Evolutionary conservation across 2,888 invertebrate genomes (phyloP).

Genomic region (Macrophya alboannulata): DNA sequence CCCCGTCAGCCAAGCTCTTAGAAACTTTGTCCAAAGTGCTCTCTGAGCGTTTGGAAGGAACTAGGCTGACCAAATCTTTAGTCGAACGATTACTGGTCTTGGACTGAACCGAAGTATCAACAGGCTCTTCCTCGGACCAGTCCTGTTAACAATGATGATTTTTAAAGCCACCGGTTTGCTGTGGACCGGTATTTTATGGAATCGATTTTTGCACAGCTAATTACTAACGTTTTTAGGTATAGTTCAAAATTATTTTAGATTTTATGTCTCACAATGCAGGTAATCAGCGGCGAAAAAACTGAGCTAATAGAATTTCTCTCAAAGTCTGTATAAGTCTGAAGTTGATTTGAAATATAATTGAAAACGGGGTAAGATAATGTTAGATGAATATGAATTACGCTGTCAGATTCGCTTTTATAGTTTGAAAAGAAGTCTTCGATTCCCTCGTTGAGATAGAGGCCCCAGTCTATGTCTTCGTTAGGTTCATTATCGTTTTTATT

Average conservation of each 20-base stretch:
- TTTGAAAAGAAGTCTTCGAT: constrained; percentile 76
- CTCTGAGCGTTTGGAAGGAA: constrained; percentile 46
- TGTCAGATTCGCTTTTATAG: constrained; percentile 73
- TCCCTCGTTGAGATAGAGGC: constrained; percentile 80
- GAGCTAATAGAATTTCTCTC: neutral
- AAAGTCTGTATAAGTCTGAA: neutral
- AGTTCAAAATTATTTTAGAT: no score
- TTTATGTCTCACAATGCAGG: no score
- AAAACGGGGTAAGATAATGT: neutral
- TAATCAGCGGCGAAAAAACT: no score
- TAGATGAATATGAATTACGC: constrained; percentile 67
- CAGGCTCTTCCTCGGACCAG: constrained; percentile 74
- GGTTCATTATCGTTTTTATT: constrained; percentile 69
- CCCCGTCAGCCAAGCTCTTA: constrained; percentile 65
- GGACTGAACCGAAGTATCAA: neutral
- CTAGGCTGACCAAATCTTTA: constrained; percentile 19
- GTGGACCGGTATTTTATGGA: no score
- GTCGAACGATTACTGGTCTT: constrained; percentile 48
- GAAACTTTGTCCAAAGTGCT: constrained; percentile 63
- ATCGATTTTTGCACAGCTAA: no score
- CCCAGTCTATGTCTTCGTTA: constrained; percentile 81
- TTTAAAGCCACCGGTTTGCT: no score
- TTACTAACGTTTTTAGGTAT: no score
- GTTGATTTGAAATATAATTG: neutral
- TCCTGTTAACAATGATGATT: constrained; percentile 63